phyloP scores from a whole-genome alignment of 2,113 vertebrate species.

The Thoracochromis brauschi region DNA sequence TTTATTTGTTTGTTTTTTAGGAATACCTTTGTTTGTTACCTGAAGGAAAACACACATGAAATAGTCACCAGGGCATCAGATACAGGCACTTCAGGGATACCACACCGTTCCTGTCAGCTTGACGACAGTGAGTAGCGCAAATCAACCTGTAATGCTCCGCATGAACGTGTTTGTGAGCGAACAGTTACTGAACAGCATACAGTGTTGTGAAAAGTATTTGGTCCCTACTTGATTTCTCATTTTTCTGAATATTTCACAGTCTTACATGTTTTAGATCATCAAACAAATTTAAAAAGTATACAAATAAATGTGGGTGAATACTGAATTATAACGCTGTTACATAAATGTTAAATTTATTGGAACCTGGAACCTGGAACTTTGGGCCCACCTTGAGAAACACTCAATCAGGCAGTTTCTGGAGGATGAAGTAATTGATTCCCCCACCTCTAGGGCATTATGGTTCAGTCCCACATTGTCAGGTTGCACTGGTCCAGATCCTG shows the following conservation, averaged over 20 bases:
- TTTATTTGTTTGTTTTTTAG: background rate
- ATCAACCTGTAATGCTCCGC: background rate
- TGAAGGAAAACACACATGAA: constrained; percentile 24
- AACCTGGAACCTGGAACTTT: background rate
- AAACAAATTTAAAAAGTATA: background rate
- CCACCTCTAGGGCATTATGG: background rate
- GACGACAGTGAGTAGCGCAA: background rate
- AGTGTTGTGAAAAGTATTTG: background rate
- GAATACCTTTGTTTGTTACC: background rate
- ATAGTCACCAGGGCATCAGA: background rate
- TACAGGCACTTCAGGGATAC: constrained; percentile 29
- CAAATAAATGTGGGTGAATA: background rate
- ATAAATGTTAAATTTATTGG: background rate
- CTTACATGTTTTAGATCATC: background rate
- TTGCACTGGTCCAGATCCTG: rapidly evolving
- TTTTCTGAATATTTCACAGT: background rate
- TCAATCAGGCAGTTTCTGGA: background rate
- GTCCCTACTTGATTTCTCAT: background rate
- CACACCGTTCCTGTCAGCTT: constrained; percentile 26
- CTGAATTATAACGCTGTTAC: background rate
- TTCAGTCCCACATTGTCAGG: background rate
- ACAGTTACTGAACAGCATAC: background rate
- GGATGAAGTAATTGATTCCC: background rate
- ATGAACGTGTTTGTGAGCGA: rapidly evolving
- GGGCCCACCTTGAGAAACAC: background rate